phyloP scores from a whole-genome alignment of 2,797 vertebrate species.

The Jordanella pulchra region DNA sequence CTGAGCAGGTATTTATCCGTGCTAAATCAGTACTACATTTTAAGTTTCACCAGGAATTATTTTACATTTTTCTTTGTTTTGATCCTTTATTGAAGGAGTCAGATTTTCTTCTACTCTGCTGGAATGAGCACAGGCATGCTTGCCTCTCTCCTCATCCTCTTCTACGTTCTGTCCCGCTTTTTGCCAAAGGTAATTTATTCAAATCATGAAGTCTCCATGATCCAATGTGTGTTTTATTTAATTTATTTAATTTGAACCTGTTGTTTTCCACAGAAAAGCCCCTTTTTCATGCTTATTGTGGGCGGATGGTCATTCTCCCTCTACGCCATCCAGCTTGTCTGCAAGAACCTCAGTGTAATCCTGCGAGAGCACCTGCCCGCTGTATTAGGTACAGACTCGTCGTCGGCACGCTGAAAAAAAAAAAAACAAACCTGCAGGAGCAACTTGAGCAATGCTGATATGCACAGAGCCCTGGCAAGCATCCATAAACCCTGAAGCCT shows the following conservation, averaged over 20 bases:
- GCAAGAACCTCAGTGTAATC: conserved; percentile 88
- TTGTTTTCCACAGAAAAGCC: conserved; percentile 84
- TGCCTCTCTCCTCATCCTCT: conserved; percentile 88
- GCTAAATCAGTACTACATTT: background rate
- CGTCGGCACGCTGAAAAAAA: background rate
- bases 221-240: background rate
- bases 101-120: conserved; percentile 91
- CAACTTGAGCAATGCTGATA: background rate
- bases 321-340: conserved; percentile 92
- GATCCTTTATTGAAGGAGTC: conserved; percentile 81
- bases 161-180: conserved; percentile 88
- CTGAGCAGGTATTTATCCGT: conserved; percentile 87
- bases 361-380: conserved; percentile 89
- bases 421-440: background rate
- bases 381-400: conserved; percentile 81
- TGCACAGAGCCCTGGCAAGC: background rate
- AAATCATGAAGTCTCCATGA: background rate
- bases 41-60: background rate
- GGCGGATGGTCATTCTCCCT: conserved; percentile 96
- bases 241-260: background rate
- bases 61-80: background rate
- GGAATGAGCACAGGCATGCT: conserved; percentile 92
- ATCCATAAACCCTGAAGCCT: background rate
- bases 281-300: conserved; percentile 88
- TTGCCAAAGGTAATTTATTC: conserved; percentile 86